Conservation (phyloP, 2,113 vertebrate species). For the Antechinus stuartii region DNA sequence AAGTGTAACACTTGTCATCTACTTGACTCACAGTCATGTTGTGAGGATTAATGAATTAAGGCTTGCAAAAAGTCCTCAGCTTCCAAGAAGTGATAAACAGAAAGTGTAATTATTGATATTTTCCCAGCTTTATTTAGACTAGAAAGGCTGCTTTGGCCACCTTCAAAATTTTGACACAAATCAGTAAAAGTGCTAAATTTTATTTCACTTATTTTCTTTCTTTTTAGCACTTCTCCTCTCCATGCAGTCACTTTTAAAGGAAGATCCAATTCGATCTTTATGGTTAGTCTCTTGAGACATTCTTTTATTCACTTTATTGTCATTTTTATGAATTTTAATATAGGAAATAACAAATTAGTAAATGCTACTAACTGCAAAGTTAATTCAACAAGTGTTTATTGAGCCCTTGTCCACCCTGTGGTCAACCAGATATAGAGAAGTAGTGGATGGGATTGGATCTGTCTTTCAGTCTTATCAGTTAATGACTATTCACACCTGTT, state of each 20-base stretch:
- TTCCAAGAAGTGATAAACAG: constrained; percentile 65
- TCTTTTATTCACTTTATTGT: constrained; percentile 50
- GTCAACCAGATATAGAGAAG: background rate
- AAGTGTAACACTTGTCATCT: constrained; percentile 57
- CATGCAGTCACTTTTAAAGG: constrained; percentile 48
- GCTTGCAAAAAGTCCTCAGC: constrained; percentile 59
- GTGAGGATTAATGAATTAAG: constrained; percentile 71
- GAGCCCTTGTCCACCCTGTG: background rate
- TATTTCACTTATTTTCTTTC: constrained; percentile 61
- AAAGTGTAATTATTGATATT: constrained; percentile 70
- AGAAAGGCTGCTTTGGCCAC: constrained; percentile 67
- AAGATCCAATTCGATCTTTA: constrained; percentile 69
- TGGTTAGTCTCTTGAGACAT: constrained; percentile 59
- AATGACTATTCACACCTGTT: background rate
- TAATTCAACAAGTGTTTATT: background rate
- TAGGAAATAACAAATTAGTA: background rate
- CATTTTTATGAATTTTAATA: constrained; percentile 67
- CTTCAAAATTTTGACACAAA: constrained; percentile 70
- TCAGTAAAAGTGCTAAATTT: constrained; percentile 60
- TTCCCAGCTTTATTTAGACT: constrained; percentile 70
- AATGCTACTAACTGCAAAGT: background rate
- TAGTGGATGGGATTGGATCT: background rate
- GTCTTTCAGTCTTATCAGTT: background rate
- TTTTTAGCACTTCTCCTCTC: constrained; percentile 70
- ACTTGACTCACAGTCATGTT: constrained; percentile 60